These are phyloP conservation scores for Spodoptera picta DNA, from an alignment of 2,888 invertebrate species.

Conservation along the genomic window DNA sequence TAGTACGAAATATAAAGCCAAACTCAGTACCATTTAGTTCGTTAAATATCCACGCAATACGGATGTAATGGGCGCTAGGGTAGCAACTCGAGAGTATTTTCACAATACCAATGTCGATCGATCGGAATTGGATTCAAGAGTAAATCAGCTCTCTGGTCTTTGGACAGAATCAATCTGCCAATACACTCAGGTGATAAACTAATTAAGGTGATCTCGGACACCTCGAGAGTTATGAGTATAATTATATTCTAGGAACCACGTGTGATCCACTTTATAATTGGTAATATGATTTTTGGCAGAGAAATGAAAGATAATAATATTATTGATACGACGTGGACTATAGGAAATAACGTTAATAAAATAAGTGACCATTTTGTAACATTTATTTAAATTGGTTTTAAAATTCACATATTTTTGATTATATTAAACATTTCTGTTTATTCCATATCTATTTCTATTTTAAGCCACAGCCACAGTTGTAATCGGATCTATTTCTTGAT, in stretches of 20 bases:
- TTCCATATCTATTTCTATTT: conserved; percentile 15
- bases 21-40: no score
- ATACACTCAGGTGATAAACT: no score
- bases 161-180: no score
- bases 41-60: no score
- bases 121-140: no score
- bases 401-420: no score
- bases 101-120: no score
- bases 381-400: background rate
- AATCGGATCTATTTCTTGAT: conserved; percentile 29
- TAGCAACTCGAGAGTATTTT: no score
- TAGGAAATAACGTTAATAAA: conserved; percentile 5
- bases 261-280: conserved; percentile 27
- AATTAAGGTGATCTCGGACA: no score
- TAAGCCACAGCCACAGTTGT: conserved; percentile 6
- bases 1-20: no score
- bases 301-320: conserved; percentile 26
- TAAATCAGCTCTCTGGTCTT: no score
- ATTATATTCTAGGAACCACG: conserved; percentile 9
- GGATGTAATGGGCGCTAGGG: no score
- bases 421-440: background rate
- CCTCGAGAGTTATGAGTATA: conserved; percentile 1
- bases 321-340: conserved; percentile 13
- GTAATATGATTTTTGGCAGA: conserved; percentile 37
- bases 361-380: conserved; percentile 2